Percentiles rank a stretch among this genome's conserved stretches.
Evolutionary conservation across 2,888 invertebrate genomes (phyloP).

Genomic region (Phyllotreta striolata): DNA sequence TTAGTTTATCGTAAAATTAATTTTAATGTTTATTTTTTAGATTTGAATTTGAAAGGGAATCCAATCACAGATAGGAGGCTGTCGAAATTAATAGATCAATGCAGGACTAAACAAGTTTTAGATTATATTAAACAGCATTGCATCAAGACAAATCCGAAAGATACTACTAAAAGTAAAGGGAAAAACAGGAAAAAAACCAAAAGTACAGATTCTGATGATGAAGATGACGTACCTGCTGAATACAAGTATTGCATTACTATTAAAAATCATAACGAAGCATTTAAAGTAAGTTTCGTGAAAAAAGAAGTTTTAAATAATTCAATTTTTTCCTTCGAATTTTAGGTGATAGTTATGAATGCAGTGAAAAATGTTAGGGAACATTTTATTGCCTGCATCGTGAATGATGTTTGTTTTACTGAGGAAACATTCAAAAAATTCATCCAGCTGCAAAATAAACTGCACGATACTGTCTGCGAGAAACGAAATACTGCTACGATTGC

Average conservation of each 20-base stretch:
- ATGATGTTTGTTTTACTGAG: slow-evolving; percentile 69
- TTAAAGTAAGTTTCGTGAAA: slow-evolving; percentile 35
- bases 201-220: slow-evolving; percentile 49
- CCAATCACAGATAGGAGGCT: slow-evolving; percentile 76
- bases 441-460: slow-evolving; percentile 79
- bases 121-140: slow-evolving; percentile 79
- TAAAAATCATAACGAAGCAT: slow-evolving; percentile 44
- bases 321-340: slow-evolving; percentile 29
- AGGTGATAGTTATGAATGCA: slow-evolving; percentile 50
- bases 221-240: slow-evolving; percentile 40
- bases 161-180: slow-evolving; percentile 46
- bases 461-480: slow-evolving; percentile 79
- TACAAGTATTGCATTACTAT: slow-evolving; percentile 58
- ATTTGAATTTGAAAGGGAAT: slow-evolving; percentile 78
- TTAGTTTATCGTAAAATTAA: background rate
- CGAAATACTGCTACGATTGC: slow-evolving; percentile 82
- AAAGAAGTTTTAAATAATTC: background rate
- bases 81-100: slow-evolving; percentile 77
- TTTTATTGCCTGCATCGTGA: slow-evolving; percentile 77
- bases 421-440: slow-evolving; percentile 76
- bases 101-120: slow-evolving; percentile 76
- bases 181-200: slow-evolving; percentile 56
- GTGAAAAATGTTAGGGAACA: slow-evolving; percentile 72
- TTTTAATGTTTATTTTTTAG: slow-evolving; percentile 59
- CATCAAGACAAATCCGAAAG: slow-evolving; percentile 54